Evolutionary conservation across 2,797 vertebrate species (phyloP).

Genomic region (Anomalospiza imberbis): DNA sequence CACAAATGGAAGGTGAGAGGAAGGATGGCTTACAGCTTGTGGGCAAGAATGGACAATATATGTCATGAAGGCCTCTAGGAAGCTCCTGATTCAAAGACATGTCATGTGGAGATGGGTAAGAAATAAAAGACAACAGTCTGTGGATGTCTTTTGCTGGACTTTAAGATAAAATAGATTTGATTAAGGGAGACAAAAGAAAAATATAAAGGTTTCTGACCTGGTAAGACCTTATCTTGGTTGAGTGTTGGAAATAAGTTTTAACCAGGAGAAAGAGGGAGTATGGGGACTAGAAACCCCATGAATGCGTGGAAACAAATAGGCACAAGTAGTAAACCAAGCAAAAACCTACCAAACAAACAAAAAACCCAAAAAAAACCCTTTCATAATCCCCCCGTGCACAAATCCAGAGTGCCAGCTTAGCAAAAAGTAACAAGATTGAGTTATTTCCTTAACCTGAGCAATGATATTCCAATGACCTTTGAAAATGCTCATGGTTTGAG

Average conservation of each 20-base stretch:
- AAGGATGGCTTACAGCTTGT: background rate
- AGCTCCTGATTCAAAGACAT: background rate
- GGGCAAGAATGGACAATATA: background rate
- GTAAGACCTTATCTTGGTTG: background rate
- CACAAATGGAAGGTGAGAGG: background rate
- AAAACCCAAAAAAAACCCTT: fast-evolving
- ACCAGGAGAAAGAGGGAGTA: background rate
- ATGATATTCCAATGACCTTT: background rate
- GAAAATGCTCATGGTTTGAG: background rate
- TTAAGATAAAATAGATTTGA: background rate
- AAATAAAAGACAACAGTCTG: background rate
- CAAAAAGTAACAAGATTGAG: background rate
- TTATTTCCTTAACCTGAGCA: background rate
- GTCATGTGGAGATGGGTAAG: background rate
- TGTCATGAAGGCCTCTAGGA: background rate
- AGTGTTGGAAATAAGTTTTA: background rate
- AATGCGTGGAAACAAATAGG: background rate
- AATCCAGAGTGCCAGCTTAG: background rate
- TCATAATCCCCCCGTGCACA: fast-evolving
- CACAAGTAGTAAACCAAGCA: background rate
- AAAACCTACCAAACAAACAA: background rate
- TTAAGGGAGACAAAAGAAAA: background rate
- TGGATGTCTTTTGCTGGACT: background rate
- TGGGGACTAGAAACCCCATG: background rate
- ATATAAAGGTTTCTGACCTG: background rate